phyloP scores from a whole-genome alignment of 1,140 invertebrate species.

The Hypothenemus hampei region DNA sequence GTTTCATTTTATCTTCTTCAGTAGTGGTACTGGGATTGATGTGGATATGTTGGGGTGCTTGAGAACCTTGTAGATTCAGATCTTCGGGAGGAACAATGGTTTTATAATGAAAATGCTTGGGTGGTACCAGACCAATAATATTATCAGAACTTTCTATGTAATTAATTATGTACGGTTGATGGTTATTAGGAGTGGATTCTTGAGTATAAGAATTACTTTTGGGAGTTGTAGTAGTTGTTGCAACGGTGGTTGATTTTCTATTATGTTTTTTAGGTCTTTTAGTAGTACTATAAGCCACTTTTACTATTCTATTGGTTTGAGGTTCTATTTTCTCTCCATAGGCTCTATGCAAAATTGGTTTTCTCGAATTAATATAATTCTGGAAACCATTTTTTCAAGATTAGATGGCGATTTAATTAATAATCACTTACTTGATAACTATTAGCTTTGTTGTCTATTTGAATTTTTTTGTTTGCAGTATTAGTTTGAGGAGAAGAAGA shows the following conservation, averaged over 20 bases:
- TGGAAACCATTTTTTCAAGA: no score
- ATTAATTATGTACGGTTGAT: conserved; percentile 19
- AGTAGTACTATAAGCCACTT: neutral
- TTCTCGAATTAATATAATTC: no score
- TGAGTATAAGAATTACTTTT: conserved; percentile 2
- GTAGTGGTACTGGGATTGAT: neutral
- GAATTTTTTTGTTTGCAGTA: no score
- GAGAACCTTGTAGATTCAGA: neutral
- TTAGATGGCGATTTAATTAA: no score
- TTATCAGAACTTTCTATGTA: conserved; percentile 25
- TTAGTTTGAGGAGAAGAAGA: no score
- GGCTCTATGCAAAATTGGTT: no score
- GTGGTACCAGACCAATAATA: conserved; percentile 31
- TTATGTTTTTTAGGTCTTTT: neutral
- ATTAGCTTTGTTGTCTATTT: no score
- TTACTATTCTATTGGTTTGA: no score
- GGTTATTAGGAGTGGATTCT: conserved; percentile 6
- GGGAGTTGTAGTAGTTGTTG: conserved; percentile 14
- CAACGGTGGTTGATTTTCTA: neutral
- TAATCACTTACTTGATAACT: no score
- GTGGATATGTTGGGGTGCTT: neutral
- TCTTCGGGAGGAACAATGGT: conserved; percentile 26
- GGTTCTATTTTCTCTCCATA: no score
- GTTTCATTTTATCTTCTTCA: neutral
- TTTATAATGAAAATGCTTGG: conserved; percentile 27